Percentiles rank a stretch among this genome's conserved stretches.
These are phyloP conservation scores for Drosophila sulfurigaster DNA, from an alignment of 1,140 invertebrate species.

Conservation along the genomic window DNA sequence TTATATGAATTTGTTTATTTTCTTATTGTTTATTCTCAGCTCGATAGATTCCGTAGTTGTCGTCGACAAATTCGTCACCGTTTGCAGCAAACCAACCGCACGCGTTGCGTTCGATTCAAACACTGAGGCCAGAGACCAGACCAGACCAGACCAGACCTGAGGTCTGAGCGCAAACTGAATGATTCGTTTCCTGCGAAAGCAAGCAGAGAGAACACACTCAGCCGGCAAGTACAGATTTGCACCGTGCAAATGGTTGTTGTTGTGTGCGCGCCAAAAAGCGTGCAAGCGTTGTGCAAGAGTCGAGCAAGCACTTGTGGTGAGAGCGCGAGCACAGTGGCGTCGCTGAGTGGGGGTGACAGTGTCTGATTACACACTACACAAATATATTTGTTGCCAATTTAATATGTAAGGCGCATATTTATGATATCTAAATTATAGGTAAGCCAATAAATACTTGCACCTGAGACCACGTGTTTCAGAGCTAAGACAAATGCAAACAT, in stretches of 20 bases:
- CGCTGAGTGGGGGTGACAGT: constrained; percentile 9
- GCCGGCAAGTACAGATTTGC: constrained; percentile 55
- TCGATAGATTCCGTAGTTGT: constrained; percentile 29
- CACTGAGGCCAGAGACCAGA: constrained; percentile 49
- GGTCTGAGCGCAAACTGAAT: constrained; percentile 15
- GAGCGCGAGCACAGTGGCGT: constrained; percentile 50
- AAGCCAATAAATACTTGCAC: neutral
- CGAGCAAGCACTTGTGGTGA: constrained; percentile 41
- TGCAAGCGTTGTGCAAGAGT: constrained; percentile 20
- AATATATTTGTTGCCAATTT: neutral
- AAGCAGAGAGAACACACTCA: constrained; percentile 33
- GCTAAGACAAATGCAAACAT: neutral
- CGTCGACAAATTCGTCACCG: constrained; percentile 16
- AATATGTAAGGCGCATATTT: neutral
- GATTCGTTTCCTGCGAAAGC: constrained; percentile 27
- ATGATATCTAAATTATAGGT: neutral
- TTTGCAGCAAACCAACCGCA: constrained; percentile 63
- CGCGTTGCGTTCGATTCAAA: constrained; percentile 59
- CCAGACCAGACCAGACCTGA: constrained; percentile 1
- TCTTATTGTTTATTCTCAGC: constrained; percentile 31
- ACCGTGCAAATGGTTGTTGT: constrained; percentile 40
- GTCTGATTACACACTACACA: neutral
- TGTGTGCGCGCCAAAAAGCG: constrained; percentile 71
- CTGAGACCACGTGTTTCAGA: neutral
- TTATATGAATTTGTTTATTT: constrained; percentile 38